phyloP scores from a whole-genome alignment of 2,113 vertebrate genomes.

The Silurus meridionalis region DNA sequence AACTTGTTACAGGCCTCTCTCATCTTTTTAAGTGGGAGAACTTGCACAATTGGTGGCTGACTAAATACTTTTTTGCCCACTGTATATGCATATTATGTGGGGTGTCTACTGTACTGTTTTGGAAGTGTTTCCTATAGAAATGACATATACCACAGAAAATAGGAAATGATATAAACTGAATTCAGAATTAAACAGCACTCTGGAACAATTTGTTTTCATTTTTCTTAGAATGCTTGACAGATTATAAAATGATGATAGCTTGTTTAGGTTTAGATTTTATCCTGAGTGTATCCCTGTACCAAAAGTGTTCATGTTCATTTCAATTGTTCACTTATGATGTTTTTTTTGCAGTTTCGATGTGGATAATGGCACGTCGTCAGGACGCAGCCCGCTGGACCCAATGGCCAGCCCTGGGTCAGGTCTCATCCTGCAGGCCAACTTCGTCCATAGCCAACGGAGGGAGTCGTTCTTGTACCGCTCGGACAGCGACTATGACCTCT shows the following conservation, averaged over 20 bases:
- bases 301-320: background rate
- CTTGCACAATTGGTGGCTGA: no score
- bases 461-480: conserved; percentile 98
- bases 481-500: conserved; percentile 98
- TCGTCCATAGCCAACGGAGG: conserved; percentile 95
- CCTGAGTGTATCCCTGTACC: background rate
- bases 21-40: no score
- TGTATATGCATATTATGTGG: background rate
- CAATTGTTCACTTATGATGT: conserved; percentile 26
- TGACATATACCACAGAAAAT: no score
- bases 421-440: conserved; percentile 97
- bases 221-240: background rate
- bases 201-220: background rate
- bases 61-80: no score
- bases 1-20: no score
- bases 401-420: conserved; percentile 98
- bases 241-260: background rate
- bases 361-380: conserved; percentile 97
- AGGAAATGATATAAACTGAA: background rate
- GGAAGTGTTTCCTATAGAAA: no score
- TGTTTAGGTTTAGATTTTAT: background rate
- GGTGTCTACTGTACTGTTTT: background rate
- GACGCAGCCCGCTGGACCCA: conserved; percentile 97
- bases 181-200: background rate
- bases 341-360: conserved; percentile 87